Evolutionary conservation across 2,888 invertebrate species (phyloP).

Genomic region (Drosophila niveifrons): DNA sequence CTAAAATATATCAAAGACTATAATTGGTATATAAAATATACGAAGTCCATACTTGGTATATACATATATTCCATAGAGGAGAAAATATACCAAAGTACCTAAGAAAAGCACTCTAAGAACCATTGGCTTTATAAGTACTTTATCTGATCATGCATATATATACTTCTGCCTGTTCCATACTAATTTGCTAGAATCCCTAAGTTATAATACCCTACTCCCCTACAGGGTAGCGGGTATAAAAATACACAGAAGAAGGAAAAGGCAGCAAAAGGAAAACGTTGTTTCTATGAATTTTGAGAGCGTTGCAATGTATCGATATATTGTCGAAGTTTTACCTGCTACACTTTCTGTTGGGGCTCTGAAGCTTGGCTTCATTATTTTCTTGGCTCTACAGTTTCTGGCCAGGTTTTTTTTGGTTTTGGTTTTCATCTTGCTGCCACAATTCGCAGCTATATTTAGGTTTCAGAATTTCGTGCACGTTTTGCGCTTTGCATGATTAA

Average conservation of each 20-base stretch:
- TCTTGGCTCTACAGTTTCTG: slow-evolving; percentile 33
- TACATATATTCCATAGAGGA: no score
- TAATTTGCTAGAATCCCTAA: no score
- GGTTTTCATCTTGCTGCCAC: slow-evolving; percentile 27
- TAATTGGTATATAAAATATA: no score
- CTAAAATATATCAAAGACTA: no score
- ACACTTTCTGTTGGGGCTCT: slow-evolving; percentile 37
- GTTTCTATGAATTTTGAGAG: slow-evolving; percentile 52
- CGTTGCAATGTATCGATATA: slow-evolving; percentile 30
- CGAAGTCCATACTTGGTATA: no score
- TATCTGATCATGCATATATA: no score
- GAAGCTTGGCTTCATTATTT: slow-evolving; percentile 19
- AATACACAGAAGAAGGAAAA: not conserved
- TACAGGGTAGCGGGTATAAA: no score
- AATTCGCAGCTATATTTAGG: slow-evolving; percentile 60
- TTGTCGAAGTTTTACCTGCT: slow-evolving; percentile 39
- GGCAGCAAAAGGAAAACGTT: slow-evolving; percentile 3
- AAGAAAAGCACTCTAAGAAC: no score
- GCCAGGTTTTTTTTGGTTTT: slow-evolving; percentile 12
- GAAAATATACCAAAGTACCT: no score
- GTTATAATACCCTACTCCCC: no score
- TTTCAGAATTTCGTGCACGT: slow-evolving; percentile 74
- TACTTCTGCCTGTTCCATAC: no score
- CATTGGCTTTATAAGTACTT: no score
- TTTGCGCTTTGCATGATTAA: slow-evolving; percentile 77